phyloP scores from a whole-genome alignment of 2,797 vertebrate genomes.

The Avahi laniger region DNA sequence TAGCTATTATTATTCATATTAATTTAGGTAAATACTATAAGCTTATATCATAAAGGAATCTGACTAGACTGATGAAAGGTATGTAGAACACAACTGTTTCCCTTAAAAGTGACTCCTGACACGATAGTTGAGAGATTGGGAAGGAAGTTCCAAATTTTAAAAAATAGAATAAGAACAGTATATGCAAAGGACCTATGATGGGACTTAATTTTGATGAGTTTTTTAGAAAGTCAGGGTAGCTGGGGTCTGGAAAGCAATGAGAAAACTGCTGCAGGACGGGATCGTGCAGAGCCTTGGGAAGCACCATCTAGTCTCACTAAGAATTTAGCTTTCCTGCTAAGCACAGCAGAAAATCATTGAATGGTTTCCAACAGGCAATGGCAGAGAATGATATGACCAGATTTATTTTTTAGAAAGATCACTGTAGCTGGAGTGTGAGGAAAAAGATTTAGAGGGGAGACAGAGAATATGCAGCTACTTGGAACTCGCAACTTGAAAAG shows the following conservation, averaged over 20 bases:
- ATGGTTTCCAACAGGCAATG: neutral
- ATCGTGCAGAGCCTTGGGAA: neutral
- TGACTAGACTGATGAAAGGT: neutral
- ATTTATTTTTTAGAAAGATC: neutral
- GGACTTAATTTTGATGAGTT: neutral
- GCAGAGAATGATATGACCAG: neutral
- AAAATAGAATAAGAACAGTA: neutral
- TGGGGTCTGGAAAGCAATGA: neutral
- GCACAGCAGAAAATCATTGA: neutral
- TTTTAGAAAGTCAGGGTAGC: neutral
- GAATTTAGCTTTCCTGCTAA: neutral
- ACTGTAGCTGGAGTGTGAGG: neutral
- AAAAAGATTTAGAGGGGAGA: neutral
- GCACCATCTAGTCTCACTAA: neutral
- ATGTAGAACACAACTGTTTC: neutral
- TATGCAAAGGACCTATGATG: neutral
- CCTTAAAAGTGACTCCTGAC: neutral
- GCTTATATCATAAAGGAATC: neutral
- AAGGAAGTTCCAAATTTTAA: neutral
- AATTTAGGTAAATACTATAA: constrained; percentile 14
- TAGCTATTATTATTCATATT: constrained; percentile 12
- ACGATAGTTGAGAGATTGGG: neutral
- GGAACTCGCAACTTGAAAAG: neutral
- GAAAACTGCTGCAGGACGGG: neutral
- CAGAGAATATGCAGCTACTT: neutral